Conservation (phyloP, 2,888 invertebrate genomes). For the Ethmia dodecea region DNA sequence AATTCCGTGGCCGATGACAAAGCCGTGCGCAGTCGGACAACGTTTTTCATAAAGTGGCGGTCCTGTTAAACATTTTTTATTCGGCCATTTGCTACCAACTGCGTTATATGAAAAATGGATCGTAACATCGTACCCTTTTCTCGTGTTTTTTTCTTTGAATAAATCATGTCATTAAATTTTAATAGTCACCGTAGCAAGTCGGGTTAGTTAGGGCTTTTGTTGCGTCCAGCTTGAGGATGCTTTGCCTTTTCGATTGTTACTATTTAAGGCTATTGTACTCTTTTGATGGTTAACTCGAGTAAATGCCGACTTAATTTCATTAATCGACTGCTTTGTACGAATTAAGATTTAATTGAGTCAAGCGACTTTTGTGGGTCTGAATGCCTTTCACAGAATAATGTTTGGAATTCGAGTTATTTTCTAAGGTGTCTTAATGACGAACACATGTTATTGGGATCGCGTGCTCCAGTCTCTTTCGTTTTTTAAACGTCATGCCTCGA, state of each 20-base stretch:
- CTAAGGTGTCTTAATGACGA: constrained; percentile 56
- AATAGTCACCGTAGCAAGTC: constrained; percentile 68
- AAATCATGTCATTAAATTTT: constrained; percentile 78
- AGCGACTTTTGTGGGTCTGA: constrained; percentile 50
- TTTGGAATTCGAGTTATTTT: constrained; percentile 60
- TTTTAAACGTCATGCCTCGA: constrained; percentile 20
- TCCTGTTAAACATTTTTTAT: constrained; percentile 74
- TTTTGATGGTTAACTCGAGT: constrained; percentile 65
- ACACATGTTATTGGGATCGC: constrained; percentile 53
- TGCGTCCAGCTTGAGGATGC: constrained; percentile 55
- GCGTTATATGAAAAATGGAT: constrained; percentile 77
- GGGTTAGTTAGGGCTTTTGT: constrained; percentile 75
- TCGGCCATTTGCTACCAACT: constrained; percentile 77
- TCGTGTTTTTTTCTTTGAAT: constrained; percentile 64
- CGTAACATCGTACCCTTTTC: constrained; percentile 75
- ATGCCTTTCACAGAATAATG: constrained; percentile 44
- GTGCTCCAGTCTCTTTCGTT: constrained; percentile 38
- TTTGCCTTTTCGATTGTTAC: constrained; percentile 73
- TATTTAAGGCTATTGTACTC: constrained; percentile 66
- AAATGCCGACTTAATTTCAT: constrained; percentile 77
- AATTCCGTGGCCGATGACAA: constrained; percentile 71
- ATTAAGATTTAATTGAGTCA: constrained; percentile 76
- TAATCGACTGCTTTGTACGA: constrained; percentile 73
- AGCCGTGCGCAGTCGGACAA: constrained; percentile 58
- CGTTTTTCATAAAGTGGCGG: constrained; percentile 77